Evolutionary conservation across 2,113 vertebrate genomes (phyloP).

Genomic region (Eira barbara): DNA sequence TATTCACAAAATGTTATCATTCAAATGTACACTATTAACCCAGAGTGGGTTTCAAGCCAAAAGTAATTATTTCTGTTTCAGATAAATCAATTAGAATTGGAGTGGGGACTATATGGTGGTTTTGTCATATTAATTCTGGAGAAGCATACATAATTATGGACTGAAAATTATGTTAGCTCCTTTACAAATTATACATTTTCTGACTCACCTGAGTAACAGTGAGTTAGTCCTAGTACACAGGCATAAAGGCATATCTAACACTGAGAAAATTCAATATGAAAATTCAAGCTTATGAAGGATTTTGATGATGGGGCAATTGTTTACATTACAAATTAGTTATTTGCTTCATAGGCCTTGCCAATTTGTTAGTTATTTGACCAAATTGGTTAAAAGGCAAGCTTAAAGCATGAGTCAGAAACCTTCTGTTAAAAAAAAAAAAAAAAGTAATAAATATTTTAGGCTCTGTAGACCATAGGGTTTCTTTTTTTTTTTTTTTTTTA

Average conservation of each 20-base stretch:
- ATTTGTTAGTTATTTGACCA: neutral
- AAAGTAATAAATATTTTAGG: neutral
- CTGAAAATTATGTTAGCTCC: neutral
- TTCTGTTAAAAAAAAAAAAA: neutral
- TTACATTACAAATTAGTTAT: slow-evolving; percentile 14
- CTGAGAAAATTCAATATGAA: slow-evolving; percentile 1
- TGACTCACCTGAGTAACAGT: neutral
- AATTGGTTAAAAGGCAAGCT: neutral
- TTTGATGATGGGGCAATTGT: neutral
- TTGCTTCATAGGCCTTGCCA: neutral
- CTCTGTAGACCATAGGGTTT: neutral
- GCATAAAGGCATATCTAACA: neutral
- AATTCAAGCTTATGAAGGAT: neutral
- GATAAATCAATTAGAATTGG: neutral
- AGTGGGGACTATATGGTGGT: neutral
- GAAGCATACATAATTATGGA: neutral
- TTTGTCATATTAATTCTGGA: neutral
- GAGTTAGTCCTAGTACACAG: neutral
- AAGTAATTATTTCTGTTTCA: slow-evolving; percentile 23
- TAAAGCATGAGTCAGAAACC: neutral
- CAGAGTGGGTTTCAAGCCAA: neutral
- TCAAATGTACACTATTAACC: slow-evolving; percentile 16
- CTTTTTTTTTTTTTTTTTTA: neutral
- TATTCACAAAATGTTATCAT: slow-evolving; percentile 56
- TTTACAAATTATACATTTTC: neutral